Base-by-base conservation (phyloP, 2,888 invertebrate genomes). In the Meghimatium bilineatum region DNA sequence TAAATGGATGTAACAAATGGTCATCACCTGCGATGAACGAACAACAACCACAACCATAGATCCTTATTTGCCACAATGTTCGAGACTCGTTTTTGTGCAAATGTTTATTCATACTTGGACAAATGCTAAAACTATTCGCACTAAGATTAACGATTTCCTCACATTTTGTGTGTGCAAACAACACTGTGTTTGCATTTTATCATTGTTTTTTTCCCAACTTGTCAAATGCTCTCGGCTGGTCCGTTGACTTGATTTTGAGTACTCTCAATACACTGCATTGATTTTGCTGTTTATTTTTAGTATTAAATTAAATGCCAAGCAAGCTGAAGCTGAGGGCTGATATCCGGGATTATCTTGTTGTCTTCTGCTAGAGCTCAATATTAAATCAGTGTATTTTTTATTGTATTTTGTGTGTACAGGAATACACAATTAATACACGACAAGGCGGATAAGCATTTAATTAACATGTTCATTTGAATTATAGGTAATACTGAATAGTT, bases 361-460 rank as follows among this genome's bases (percentile, higher is more conserved):
- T 36, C 69, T 69, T 69, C 69, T 69, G 69, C 38, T 69, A 38
- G 23, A 69, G 26, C 60, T 23, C 26, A 63, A n/a, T n/a, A n/a
- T n/a, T n/a, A n/a, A n/a, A n/a, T n/a, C n/a, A n/a, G 23, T n/a
- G 5, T n/a, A n/a, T 8, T 63, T 12, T 10, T 26, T 63, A 63
- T 63, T n/a, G 26, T 63, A 12, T n/a, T 23, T 63, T 26, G 3
- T 44, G 1, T n/a, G 3, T 63, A 23, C n/a, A 63, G 12, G n/a
- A n/a, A n/a, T n/a, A 5, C 60, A 26, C n/a, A 63, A 23, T 26
- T 63, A 10, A n/a, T 63, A 6, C 60, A 1, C n/a, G n/a, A 63
- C n/a, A 44, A n/a, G n/a, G n/a, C n/a, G n/a, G n/a, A 26, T 17
- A 63, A 63, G 6, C n/a, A 1, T 6, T 63, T 63, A 63, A n/a